These are phyloP conservation scores for Aculops lycopersici DNA, from an alignment of 1,140 invertebrate genomes.

Conservation along the genomic window DNA sequence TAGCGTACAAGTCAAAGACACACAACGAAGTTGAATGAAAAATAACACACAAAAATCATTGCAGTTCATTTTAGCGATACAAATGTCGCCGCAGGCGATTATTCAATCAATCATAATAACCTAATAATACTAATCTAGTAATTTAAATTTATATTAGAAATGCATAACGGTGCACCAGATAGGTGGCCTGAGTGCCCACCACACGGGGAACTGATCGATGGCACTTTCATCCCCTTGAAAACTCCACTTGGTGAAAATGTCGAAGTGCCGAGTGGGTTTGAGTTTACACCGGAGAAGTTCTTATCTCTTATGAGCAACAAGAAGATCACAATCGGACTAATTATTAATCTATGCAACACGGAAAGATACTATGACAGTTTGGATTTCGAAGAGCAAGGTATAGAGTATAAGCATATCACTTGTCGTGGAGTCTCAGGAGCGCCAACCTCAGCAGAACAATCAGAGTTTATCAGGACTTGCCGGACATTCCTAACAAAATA, in stretches of 20 bases:
- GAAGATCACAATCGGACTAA: constrained; percentile 32
- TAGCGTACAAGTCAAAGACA: too few species aligned
- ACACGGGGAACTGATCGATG: constrained; percentile 35
- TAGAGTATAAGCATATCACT: constrained; percentile 49
- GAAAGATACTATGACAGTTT: constrained; percentile 61
- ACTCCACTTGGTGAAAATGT: constrained; percentile 45
- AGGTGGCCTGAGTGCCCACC: constrained; percentile 71
- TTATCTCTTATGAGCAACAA: constrained; percentile 33
- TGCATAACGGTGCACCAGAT: constrained; percentile 33
- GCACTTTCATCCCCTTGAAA: constrained; percentile 45
- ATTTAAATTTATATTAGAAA: too few species aligned
- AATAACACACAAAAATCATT: too few species aligned
- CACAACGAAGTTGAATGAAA: too few species aligned
- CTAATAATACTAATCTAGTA: too few species aligned
- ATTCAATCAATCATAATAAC: too few species aligned
- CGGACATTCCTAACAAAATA: constrained; percentile 12
- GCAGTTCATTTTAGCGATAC: too few species aligned
- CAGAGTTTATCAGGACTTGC: constrained; percentile 14
- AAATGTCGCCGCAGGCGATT: too few species aligned
- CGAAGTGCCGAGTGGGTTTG: constrained; percentile 39
- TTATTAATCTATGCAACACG: constrained; percentile 89
- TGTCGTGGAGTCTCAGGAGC: constrained; percentile 27
- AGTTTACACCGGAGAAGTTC: constrained; percentile 53
- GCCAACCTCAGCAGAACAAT: constrained; percentile 14
- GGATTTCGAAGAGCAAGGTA: constrained; percentile 25